Evolutionary conservation across 2,888 invertebrate genomes (phyloP), one percentile per base, ranked within the genome.

Genomic region (Gerris lacustris): DNA sequence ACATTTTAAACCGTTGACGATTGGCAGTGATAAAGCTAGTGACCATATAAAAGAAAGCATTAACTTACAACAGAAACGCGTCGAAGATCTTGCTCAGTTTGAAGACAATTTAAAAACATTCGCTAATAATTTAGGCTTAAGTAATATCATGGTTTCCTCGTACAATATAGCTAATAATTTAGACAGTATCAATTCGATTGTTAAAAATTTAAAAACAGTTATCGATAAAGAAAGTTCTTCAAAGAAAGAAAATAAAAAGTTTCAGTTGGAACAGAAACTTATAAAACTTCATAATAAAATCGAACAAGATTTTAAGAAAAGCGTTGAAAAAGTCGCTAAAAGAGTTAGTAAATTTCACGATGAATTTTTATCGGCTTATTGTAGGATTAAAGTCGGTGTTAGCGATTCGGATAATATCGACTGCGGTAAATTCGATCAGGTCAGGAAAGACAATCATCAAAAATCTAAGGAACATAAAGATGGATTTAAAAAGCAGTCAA

Each of bases 81-180:
- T 55, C 9, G 55, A 55, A 55, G 55, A 55, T 55, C 55, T 55
- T 5, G 15, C 55, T 15, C 1, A 55, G 2, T 55, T 55, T 11
- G 55, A 55, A 55, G 55, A 55, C 15, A 15, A 55, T 55, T 55
- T 55, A 55, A 55, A 55, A 55, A 55, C 55, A 55, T 55, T 55
- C 15, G 55, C 55, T 55, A 55, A 55, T 11, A 55, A 55, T 55
- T 11, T 55, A 11, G 55, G 55, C 5, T 9, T 55, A 9, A 55
- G 5, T 55, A 15, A 55, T 55, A 55, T 55, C 55, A 5, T 55
- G 15, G 15, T 55, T 9, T 55, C 55, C 15, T 55, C 55, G 15
- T 55, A 55, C 55, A 55, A 55, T 5, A 55, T 55, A 11, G 55
- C 55, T 55, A 11, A 9, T 55, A 55, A 55, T 55, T 5, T 55